These are phyloP conservation scores for Cyclopterus lumpus DNA, from an alignment of 2,797 vertebrate species.

Conservation along the genomic window DNA sequence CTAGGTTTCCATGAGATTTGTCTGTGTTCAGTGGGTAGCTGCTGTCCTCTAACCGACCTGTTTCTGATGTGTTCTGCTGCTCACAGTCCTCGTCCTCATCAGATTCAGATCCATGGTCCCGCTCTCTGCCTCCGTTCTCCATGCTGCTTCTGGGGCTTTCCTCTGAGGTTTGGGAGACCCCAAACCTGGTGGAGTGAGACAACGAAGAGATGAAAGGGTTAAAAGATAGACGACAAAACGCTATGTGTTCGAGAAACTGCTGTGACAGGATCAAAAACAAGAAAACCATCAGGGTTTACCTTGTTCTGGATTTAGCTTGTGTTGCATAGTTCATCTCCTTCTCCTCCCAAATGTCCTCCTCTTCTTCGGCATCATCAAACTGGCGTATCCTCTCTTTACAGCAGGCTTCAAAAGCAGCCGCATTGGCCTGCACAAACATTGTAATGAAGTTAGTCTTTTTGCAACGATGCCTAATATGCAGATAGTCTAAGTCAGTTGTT, in stretches of 20 bases:
- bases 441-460: not conserved
- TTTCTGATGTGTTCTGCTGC: constrained; percentile 61
- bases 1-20: not conserved
- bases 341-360: constrained; percentile 98
- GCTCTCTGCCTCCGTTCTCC: constrained; percentile 84
- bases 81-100: constrained; percentile 82
- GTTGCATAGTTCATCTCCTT: constrained; percentile 91
- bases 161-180: constrained; percentile 86
- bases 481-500: not conserved
- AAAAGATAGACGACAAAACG: not conserved
- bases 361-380: constrained; percentile 93
- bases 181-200: constrained; percentile 84
- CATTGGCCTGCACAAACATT: constrained; percentile 84
- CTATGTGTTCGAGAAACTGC: too few relatives aligned
- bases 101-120: constrained; percentile 79
- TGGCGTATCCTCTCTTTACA: constrained; percentile 95
- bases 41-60: constrained; percentile 22
- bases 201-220: not conserved
- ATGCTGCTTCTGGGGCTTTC: constrained; percentile 83
- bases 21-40: not conserved
- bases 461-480: not conserved
- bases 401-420: constrained; percentile 95
- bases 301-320: constrained; percentile 91
- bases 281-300: constrained; percentile 75
- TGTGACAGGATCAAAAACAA: not conserved